Percentiles rank a stretch among this genome's conserved stretches.
Conservation (phyloP, 2,888 invertebrate species). For the Neocrepidodera transversa region DNA sequence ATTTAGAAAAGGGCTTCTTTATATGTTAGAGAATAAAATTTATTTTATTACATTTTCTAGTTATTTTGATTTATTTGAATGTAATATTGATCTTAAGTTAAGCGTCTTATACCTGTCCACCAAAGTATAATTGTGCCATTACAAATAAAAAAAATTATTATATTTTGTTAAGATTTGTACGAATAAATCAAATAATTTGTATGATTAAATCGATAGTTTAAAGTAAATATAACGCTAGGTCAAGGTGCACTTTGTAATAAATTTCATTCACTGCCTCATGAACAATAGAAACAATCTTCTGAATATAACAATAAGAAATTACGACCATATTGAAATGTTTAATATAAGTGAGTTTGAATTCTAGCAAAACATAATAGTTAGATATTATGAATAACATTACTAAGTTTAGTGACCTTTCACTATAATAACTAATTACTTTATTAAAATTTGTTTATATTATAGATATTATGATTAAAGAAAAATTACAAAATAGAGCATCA, state of each 20-base stretch:
- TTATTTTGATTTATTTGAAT: too few relatives aligned
- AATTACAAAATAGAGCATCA: too few relatives aligned
- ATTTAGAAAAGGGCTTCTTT: too few relatives aligned
- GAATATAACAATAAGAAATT: conserved; percentile 43
- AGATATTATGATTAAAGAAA: too few relatives aligned
- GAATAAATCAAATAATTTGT: not conserved
- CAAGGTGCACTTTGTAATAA: conserved; percentile 49
- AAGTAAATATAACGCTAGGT: conserved; percentile 51
- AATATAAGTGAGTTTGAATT: conserved; percentile 27
- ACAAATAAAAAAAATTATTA: too few relatives aligned
- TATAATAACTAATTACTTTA: not conserved
- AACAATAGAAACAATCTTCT: conserved; percentile 49
- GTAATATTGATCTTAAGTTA: too few relatives aligned
- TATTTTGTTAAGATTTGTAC: too few relatives aligned
- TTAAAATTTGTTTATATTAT: not conserved
- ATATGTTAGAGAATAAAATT: too few relatives aligned
- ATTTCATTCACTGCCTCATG: conserved; percentile 41
- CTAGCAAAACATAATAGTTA: conserved; percentile 25
- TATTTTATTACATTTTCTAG: too few relatives aligned
- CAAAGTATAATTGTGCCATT: too few relatives aligned
- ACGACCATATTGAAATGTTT: conserved; percentile 30
- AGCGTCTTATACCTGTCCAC: too few relatives aligned
- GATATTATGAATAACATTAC: conserved; percentile 16
- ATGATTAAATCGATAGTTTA: conserved; percentile 15
- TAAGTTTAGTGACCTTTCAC: conserved; percentile 21